Evolutionary conservation across 92 coral and sea anemone genomes (phyloP), one percentile per base, ranked within the genome.

Genomic region (Porites evermanni): DNA sequence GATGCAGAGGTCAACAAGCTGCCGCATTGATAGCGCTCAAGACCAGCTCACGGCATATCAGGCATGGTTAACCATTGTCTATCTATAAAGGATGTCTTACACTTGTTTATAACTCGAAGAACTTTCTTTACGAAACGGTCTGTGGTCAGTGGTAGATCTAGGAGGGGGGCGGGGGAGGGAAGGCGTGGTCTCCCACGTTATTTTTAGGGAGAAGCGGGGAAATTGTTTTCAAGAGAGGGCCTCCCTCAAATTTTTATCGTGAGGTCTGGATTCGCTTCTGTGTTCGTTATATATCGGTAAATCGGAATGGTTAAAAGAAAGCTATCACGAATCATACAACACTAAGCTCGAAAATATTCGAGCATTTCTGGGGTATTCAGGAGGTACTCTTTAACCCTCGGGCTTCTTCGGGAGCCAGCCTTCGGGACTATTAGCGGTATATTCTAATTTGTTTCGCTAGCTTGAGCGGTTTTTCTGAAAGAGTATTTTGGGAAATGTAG

Each of bases 21-120:
- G 88, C 54, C 85, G 87, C 61, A 77, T 97, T 74, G 98, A 92
- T 77, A 93, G 93, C 73, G 95, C 98, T 11, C 95, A 97, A 77
- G 98, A 97, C 53, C 99, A 97, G 74, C 90, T 97, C 86, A 90
- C 90, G 16, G 92, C 96, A 24, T 95, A 97, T 61, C 94, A 95
- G 99, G 98, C 92, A 23, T 70, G 66, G 11, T 19, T 32, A 53
- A 63, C 1, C 7, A 47, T 66, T 12, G 1, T 3, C 17, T 1
- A 12, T n/a, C 53, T 17, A 8, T 18, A 14, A 16, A 64, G n/a
- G 19, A 64, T 21, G 68, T 16, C 19, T 21, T 21, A 3, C 11
- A n/a, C 16, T 4, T 68, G 26, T 68, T 21, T 38, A 38, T 38
- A 38, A 38, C 47, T 4, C 6, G 6, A 4, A 38, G 7, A 38